Conservation (phyloP, 30 jellyfish, hydroid and myxozoan species). For the Chrysaora quinquecirrha region DNA sequence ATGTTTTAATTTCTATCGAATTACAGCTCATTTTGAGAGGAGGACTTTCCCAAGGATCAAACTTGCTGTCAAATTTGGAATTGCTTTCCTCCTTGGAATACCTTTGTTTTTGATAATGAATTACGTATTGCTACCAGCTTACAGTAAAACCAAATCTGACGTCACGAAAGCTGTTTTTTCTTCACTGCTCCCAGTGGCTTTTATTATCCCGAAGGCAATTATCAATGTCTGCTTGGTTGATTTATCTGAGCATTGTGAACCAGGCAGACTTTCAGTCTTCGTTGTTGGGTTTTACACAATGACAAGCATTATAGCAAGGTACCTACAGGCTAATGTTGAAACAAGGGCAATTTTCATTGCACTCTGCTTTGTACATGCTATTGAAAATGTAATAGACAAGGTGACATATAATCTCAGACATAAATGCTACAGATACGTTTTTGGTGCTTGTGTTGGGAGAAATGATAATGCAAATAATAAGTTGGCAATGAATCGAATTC, state of each 20-base stretch:
- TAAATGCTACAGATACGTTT: slow-evolving; percentile 27
- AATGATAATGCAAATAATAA: not conserved
- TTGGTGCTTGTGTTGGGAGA: slow-evolving; percentile 39
- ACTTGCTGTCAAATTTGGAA: slow-evolving; percentile 36
- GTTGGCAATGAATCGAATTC: slow-evolving; percentile 41
- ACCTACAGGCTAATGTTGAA: slow-evolving; percentile 51
- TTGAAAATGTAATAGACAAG: slow-evolving; percentile 45
- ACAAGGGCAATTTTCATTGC: slow-evolving; percentile 3
- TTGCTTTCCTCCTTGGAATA: slow-evolving; percentile 40
- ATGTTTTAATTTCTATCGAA: slow-evolving; percentile 30
- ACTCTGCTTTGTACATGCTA: slow-evolving; percentile 48
- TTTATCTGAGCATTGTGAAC: slow-evolving; percentile 13
- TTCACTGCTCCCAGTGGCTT: slow-evolving; percentile 30
- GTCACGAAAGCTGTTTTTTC: slow-evolving; percentile 42
- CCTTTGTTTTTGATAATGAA: slow-evolving; percentile 53
- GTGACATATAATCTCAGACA: slow-evolving; percentile 17
- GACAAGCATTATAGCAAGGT: slow-evolving; percentile 30
- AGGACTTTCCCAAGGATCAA: slow-evolving; percentile 4
- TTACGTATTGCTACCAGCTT: slow-evolving; percentile 38
- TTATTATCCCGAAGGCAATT: slow-evolving; percentile 47
- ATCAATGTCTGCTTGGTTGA: slow-evolving; percentile 39
- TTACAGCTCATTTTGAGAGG: slow-evolving; percentile 16
- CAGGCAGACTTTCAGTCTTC: slow-evolving; percentile 12
- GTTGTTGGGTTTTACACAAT: slow-evolving; percentile 48
- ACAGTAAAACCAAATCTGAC: slow-evolving; percentile 30